phyloP scores from a whole-genome alignment of 2,888 invertebrate genomes.

The Amphipyra berbera region DNA sequence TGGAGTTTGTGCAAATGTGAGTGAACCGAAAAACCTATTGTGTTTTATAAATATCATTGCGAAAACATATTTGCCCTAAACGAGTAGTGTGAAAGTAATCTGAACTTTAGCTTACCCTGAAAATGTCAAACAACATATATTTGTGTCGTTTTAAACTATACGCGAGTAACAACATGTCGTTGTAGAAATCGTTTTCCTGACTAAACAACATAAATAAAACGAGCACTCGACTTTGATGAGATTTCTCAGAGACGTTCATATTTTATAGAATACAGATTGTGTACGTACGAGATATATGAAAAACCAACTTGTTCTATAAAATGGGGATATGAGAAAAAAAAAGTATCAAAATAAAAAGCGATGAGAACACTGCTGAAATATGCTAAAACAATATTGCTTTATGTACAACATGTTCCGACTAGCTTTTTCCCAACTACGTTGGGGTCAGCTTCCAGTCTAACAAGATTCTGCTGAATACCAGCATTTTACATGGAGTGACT shows the following conservation, averaged over 20 bases:
- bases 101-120: no score
- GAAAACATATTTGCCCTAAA: no score
- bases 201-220: conserved; percentile 41
- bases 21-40: no score
- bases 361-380: not conserved
- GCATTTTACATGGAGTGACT: no score
- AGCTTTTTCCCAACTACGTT: no score
- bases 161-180: conserved; percentile 21
- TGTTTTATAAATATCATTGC: no score
- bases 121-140: no score
- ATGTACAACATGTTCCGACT: not conserved
- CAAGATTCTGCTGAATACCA: no score
- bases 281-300: conserved; percentile 17
- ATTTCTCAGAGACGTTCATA: conserved; percentile 49
- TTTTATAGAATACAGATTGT: conserved; percentile 42
- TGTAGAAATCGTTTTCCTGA: conserved; percentile 34
- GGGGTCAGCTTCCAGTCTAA: no score
- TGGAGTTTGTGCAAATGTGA: no score
- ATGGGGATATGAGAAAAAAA: not conserved
- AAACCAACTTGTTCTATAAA: conserved; percentile 15
- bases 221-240: conserved; percentile 51
- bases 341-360: conserved; percentile 5
- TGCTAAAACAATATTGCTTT: not conserved
- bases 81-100: no score
- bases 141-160: conserved; percentile 12